Evolutionary conservation across 2,113 vertebrate genomes (phyloP).

Genomic region (Cyanoderma ruficeps): DNA sequence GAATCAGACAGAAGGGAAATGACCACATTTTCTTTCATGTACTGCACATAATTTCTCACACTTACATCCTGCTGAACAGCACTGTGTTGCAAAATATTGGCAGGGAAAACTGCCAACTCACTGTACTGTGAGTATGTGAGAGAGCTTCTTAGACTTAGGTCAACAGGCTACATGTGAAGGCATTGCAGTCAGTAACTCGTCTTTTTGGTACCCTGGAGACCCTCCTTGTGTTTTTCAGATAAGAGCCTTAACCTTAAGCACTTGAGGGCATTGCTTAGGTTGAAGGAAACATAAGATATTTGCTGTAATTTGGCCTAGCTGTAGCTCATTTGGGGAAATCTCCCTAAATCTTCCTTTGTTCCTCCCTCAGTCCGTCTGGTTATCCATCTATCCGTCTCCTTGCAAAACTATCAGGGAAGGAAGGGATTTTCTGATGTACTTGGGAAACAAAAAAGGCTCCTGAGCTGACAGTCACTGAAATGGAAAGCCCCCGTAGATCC

Average conservation of each 20-base stretch:
- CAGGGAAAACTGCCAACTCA: neutral
- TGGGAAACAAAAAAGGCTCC: neutral
- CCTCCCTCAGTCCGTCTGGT: fast-evolving
- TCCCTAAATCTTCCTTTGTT: neutral
- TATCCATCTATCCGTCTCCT: neutral
- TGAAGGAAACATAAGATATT: neutral
- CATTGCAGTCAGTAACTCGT: neutral
- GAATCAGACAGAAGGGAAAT: neutral
- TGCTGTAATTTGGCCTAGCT: neutral
- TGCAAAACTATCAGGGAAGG: neutral
- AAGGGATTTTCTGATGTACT: neutral
- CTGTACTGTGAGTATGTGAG: neutral
- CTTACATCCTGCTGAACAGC: neutral
- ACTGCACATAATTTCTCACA: neutral
- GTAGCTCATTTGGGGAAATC: neutral
- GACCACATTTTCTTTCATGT: neutral
- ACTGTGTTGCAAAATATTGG: neutral
- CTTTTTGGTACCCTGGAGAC: neutral
- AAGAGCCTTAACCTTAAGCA: neutral
- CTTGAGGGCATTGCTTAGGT: neutral
- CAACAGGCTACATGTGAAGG: neutral
- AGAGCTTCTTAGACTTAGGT: neutral
- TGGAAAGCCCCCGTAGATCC: neutral
- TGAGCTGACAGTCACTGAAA: neutral
- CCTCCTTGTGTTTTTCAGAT: neutral